phyloP scores from a whole-genome alignment of 2,797 vertebrate genomes.

The Antennarius maculatus region DNA sequence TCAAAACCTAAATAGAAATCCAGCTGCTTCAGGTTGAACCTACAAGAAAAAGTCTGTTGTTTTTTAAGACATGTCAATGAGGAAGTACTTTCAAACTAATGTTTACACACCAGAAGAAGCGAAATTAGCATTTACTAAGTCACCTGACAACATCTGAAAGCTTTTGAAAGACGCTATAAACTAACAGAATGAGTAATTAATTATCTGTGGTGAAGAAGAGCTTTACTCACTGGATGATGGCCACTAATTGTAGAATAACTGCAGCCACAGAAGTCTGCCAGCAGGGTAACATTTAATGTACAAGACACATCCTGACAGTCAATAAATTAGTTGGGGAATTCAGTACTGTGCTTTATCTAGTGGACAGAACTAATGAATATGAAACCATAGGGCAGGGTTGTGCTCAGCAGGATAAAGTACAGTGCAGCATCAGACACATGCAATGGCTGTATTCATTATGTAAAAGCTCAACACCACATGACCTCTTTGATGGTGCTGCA shows the following conservation, averaged over 20 bases:
- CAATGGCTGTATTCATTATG: conserved; percentile 50
- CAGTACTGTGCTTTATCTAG: conserved; percentile 37
- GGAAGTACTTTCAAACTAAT: not conserved
- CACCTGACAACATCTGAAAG: conserved; percentile 1
- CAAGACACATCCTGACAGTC: conserved; percentile 39
- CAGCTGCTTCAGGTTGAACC: too few relatives aligned
- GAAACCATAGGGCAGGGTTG: conserved; percentile 51
- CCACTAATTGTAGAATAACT: conserved; percentile 29
- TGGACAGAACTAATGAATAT: conserved; percentile 52
- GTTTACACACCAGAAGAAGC: not conserved
- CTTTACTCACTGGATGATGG: conserved; percentile 11
- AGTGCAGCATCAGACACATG: conserved; percentile 44
- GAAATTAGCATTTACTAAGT: not conserved
- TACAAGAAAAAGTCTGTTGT: too few relatives aligned
- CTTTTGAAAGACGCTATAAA: conserved; percentile 3
- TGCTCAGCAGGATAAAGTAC: conserved; percentile 44
- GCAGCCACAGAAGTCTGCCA: conserved; percentile 33
- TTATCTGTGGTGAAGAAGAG: conserved; percentile 6
- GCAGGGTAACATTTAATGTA: conserved; percentile 43
- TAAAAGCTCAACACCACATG: conserved; percentile 31
- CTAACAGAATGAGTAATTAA: conserved; percentile 16
- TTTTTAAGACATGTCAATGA: too few relatives aligned
- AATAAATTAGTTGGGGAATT: conserved; percentile 46
- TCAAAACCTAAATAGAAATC: too few relatives aligned
- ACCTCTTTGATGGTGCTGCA: conserved; percentile 37